Base-by-base conservation (phyloP, 1,140 invertebrate genomes). In the Drosophila pallidifrons region DNA sequence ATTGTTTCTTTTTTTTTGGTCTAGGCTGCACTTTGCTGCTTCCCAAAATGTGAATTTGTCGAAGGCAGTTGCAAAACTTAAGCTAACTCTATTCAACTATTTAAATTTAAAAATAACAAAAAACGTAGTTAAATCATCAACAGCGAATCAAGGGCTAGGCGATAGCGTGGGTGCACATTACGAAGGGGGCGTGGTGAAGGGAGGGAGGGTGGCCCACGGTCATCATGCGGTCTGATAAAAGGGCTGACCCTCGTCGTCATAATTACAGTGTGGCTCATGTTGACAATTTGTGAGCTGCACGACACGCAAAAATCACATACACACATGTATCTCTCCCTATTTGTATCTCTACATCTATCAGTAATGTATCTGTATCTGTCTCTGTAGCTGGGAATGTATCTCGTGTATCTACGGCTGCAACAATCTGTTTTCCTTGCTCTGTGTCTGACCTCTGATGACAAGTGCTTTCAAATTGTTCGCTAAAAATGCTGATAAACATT, bases 1-100 rank as follows among this genome's bases (percentile, higher is more conserved):
- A 43, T 30, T 49, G 28, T 64, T 45, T 8, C 66, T 43, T 45
- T 45, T 13, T 87, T 88, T 88, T 88, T 88, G 85, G 85, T 88
- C 85, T 88, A 89, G 58, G 81, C 85, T 88, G 85, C 80, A 85
- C 85, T 75, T 88, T 70, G 70, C 76, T 35, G 28, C 30, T 71
- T 79, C 47, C n/a, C 64, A 49, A 51, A 25, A 51, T 20, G 7
- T 58, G 11, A 45, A 55, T 60, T 67, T 8, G 55, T 52, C 35
- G 47, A 67, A 73, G 65, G 71, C 71, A 69, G 65, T 74, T 57
- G 45, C 45, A 57, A 64, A 61, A 61, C 41, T 63, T 69, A 75
- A 63, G 25, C 20, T 28, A 68, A 70, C 7, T 63, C 7, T 25
- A 66, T 1, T 43, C 25, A 41, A 65, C 11, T 43, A 45, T 60